A percentile compares a stretch with the other conserved stretches of the same genome.
These are phyloP conservation scores for Chymomyza amoena DNA, from an alignment of 2,888 invertebrate genomes.

Conservation along the genomic window DNA sequence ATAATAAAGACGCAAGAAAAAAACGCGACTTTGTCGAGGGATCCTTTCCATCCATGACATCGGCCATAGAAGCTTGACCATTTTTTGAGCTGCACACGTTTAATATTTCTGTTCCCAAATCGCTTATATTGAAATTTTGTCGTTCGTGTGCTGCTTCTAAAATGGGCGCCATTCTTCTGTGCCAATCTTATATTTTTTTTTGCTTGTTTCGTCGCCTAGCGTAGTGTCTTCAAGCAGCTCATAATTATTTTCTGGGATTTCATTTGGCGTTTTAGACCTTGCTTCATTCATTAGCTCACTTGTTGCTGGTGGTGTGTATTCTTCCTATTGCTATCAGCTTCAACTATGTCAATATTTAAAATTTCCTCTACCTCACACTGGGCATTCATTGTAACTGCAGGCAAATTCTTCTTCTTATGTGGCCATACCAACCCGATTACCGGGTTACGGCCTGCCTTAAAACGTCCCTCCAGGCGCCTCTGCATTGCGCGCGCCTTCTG, in stretches of 20 bases:
- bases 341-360: slow-evolving; percentile 8
- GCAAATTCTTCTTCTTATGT: too few relatives aligned
- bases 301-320: too few relatives aligned
- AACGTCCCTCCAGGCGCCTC: too few relatives aligned
- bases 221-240: neutral
- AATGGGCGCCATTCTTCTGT: slow-evolving; percentile 70
- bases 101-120: slow-evolving; percentile 74
- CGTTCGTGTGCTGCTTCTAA: slow-evolving; percentile 72
- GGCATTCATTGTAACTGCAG: neutral
- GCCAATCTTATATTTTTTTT: slow-evolving; percentile 74
- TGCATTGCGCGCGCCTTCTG: too few relatives aligned
- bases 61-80: slow-evolving; percentile 50
- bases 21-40: slow-evolving; percentile 58
- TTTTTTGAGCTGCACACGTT: slow-evolving; percentile 50
- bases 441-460: too few relatives aligned
- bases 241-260: neutral
- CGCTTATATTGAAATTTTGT: slow-evolving; percentile 75
- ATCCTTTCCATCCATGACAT: slow-evolving; percentile 70
- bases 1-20: slow-evolving; percentile 71
- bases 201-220: neutral
- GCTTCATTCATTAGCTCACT: neutral
- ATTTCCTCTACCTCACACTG: slow-evolving; percentile 8
- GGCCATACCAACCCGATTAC: too few relatives aligned
- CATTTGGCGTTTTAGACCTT: too few relatives aligned
- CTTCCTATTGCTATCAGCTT: slow-evolving; percentile 33